Conservation (phyloP, 2,113 vertebrate species). For the Poeciliopsis occidentalis region DNA sequence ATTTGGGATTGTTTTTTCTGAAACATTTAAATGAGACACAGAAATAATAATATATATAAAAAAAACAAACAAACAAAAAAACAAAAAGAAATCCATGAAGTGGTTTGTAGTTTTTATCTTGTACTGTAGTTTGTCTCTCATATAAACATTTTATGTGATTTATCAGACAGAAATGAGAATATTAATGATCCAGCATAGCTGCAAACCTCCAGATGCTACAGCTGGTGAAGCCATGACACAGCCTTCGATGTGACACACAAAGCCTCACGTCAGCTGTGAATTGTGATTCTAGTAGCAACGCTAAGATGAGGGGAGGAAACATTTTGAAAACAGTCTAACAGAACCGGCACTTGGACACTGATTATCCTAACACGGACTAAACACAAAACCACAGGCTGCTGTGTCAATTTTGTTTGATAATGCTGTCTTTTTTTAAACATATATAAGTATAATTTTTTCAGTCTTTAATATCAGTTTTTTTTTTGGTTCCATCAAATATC, state of each 20-base stretch:
- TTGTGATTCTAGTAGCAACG: slow-evolving; percentile 47
- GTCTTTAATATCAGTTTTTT: slow-evolving; percentile 23
- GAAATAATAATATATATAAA: neutral
- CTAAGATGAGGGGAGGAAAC: slow-evolving; percentile 24
- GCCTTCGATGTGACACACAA: slow-evolving; percentile 35
- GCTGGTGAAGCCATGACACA: slow-evolving; percentile 17
- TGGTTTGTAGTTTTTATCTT: neutral
- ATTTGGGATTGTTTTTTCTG: no score
- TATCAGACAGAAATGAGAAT: slow-evolving; percentile 4
- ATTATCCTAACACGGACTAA: slow-evolving; percentile 68
- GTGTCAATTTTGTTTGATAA: slow-evolving; percentile 37
- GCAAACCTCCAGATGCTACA: slow-evolving; percentile 26
- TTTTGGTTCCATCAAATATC: slow-evolving; percentile 13
- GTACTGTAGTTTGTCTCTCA: neutral
- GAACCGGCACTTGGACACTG: slow-evolving; percentile 65
- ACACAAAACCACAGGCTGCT: slow-evolving; percentile 57
- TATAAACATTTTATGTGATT: neutral
- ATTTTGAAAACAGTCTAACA: slow-evolving; percentile 57
- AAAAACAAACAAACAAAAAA: neutral
- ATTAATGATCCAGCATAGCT: slow-evolving; percentile 1
- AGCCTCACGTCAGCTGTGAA: slow-evolving; percentile 20
- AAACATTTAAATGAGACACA: neutral
- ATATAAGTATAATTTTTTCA: neutral
- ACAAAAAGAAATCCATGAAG: neutral
- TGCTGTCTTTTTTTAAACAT: slow-evolving; percentile 24